phyloP scores from a whole-genome alignment of 2,113 vertebrate species.

The Montifringilla adamsi region DNA sequence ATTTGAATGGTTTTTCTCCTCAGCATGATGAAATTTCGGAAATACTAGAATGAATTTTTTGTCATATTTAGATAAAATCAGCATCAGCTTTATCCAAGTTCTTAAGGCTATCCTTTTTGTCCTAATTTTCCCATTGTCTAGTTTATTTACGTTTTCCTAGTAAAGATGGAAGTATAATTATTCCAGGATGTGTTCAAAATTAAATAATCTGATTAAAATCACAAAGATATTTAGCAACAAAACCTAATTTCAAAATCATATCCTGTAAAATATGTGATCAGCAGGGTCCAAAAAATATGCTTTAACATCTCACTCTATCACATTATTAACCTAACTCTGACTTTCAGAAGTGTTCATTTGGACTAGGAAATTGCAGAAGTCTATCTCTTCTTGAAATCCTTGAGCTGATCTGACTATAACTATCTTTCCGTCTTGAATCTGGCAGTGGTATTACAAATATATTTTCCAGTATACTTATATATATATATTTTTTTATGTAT shows the following conservation, averaged over 20 bases:
- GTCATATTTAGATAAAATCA: neutral
- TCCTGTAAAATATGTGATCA: neutral
- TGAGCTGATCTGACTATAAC: neutral
- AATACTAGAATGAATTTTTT: neutral
- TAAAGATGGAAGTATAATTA: neutral
- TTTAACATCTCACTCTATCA: neutral
- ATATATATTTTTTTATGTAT: neutral
- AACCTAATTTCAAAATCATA: neutral
- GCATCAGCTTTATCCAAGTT: neutral
- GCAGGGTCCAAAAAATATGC: neutral
- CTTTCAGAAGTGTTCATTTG: neutral
- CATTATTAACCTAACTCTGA: neutral
- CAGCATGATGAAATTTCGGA: neutral
- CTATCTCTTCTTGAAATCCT: neutral
- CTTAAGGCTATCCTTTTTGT: neutral
- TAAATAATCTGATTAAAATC: neutral
- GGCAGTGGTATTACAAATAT: neutral
- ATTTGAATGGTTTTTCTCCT: neutral
- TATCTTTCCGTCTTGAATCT: neutral
- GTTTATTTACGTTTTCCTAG: neutral
- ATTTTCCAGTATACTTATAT: neutral
- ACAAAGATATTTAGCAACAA: neutral
- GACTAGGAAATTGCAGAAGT: neutral
- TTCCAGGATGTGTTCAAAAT: neutral
- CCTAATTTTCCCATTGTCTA: neutral